Base-by-base conservation (phyloP, 2,797 vertebrate genomes). In the Tapirus indicus region DNA sequence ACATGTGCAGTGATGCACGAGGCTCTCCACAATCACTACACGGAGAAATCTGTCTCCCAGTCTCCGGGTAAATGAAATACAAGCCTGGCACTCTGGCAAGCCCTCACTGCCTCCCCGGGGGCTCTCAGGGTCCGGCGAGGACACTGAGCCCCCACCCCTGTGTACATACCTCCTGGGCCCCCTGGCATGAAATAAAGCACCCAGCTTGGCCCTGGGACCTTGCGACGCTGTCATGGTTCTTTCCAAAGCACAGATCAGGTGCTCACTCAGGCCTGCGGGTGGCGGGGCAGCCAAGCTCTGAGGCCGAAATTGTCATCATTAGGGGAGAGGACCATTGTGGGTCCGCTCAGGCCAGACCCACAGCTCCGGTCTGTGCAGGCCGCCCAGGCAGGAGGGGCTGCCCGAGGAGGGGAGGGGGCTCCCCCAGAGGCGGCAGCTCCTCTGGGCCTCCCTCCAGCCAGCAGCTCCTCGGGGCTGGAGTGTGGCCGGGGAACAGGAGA, bases 1-100 rank as follows among this genome's bases (percentile, higher is more conserved):
- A 97, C 96, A 29, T 99, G 99, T 89, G 95, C 71, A 0, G 99
- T 99, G 60, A 91, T 99, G 97, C 99, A 99, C 0, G 98, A 99
- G 91, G 98, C 95, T 9, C 20, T 99, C 35, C 35, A 6, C 1
- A 97, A 98, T 54, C 90, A 96, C 20, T 69, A 89, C 74, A 98
- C 62, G 17, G 56, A 98, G 96, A 98, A 98, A 97, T 93, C 97
- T 82, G 41, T 98, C 54, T 72, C 98, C 72, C 95, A 17, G 54
- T 3, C 89, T n/a, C 79, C 25, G 44, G 98, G 98, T 94, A 98
- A 98, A 95, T 98, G 97, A 98, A 83, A 62, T 5, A 1, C 27
- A 1, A 4, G 1, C 23, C 87, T 21, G 1, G 60, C 10, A 14
- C 56, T 52, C 52, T 38, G 0, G 80, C 10, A 0, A 20, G 1